Conservation (phyloP, 2,888 invertebrate genomes). For the Drosophila vallismaia region DNA sequence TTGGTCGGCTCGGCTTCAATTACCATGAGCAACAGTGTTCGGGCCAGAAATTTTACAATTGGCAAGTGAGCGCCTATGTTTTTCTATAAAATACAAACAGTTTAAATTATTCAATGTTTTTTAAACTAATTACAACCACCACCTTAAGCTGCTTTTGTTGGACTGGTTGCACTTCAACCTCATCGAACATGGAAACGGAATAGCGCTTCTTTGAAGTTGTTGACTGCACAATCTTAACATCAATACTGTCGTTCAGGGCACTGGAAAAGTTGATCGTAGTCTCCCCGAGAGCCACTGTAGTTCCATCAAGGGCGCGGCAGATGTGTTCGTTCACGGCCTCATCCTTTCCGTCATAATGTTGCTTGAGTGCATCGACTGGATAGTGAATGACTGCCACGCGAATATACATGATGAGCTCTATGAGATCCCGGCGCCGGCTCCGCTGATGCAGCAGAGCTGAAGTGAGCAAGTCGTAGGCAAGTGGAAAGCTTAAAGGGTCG, state of each 20-base stretch:
- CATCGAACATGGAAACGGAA: constrained; percentile 83
- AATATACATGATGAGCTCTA: constrained; percentile 79
- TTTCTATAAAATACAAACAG: constrained; percentile 34
- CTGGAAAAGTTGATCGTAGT: constrained; percentile 68
- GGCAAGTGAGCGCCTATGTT: constrained; percentile 66
- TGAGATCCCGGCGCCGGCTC: constrained; percentile 69
- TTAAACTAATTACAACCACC: not conserved
- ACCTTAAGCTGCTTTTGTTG: constrained; percentile 66
- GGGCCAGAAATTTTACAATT: constrained; percentile 79
- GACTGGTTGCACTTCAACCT: constrained; percentile 68
- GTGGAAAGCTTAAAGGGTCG: constrained; percentile 79
- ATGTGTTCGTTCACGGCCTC: constrained; percentile 73
- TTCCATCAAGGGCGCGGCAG: constrained; percentile 67
- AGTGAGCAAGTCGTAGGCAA: constrained; percentile 78
- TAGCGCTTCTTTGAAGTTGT: constrained; percentile 62
- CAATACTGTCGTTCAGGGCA: constrained; percentile 64
- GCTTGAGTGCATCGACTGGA: constrained; percentile 63
- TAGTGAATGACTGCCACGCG: constrained; percentile 77
- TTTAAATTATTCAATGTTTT: not conserved
- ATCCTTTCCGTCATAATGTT: constrained; percentile 63
- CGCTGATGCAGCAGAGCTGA: constrained; percentile 66
- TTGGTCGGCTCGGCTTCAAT: constrained; percentile 66
- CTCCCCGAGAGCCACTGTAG: constrained; percentile 58
- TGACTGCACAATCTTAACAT: constrained; percentile 50
- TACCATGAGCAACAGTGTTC: constrained; percentile 74